Conservation (phyloP, 2,888 invertebrate genomes). For the Liposcelis brunnea region DNA sequence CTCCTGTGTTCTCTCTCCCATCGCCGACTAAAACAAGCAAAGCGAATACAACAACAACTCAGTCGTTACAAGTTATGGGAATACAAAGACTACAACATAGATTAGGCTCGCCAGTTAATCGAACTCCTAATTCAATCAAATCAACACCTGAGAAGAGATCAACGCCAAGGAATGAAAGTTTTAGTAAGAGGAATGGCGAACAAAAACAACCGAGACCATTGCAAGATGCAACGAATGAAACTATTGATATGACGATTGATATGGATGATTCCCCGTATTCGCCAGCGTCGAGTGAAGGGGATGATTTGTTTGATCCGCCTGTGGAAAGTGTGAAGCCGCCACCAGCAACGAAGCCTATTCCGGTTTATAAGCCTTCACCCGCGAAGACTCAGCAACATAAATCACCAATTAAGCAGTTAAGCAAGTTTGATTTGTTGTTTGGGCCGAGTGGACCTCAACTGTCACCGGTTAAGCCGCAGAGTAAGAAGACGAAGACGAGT, state of each 20-base stretch:
- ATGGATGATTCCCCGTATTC: constrained; percentile 54
- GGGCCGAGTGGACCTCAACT: constrained; percentile 22
- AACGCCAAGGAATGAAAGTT: constrained; percentile 17
- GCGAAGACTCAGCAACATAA: constrained; percentile 9
- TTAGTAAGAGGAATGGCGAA: constrained; percentile 20
- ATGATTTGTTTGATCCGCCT: constrained; percentile 72
- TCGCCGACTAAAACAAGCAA: constrained; percentile 14
- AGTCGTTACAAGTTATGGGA: neutral
- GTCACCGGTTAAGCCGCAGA: constrained; percentile 27
- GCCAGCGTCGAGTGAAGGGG: constrained; percentile 75
- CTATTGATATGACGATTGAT: constrained; percentile 1
- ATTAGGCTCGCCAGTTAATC: constrained; percentile 6
- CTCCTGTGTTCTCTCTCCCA: constrained; percentile 16
- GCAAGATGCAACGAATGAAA: constrained; percentile 7
- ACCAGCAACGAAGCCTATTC: constrained; percentile 9
- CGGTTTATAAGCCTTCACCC: constrained; percentile 12
- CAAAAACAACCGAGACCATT: constrained; percentile 12
- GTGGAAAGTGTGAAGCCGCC: constrained; percentile 17
- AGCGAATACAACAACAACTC: constrained; percentile 4
- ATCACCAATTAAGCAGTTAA: constrained; percentile 20
- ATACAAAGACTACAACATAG: constrained; percentile 4
- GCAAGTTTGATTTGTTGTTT: constrained; percentile 46
- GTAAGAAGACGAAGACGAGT: constrained; percentile 20
- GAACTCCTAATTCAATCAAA: constrained; percentile 10
- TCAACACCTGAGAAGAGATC: constrained; percentile 11